Base-by-base conservation (phyloP, 2,797 vertebrate species). In the Sandelia bainsii region DNA sequence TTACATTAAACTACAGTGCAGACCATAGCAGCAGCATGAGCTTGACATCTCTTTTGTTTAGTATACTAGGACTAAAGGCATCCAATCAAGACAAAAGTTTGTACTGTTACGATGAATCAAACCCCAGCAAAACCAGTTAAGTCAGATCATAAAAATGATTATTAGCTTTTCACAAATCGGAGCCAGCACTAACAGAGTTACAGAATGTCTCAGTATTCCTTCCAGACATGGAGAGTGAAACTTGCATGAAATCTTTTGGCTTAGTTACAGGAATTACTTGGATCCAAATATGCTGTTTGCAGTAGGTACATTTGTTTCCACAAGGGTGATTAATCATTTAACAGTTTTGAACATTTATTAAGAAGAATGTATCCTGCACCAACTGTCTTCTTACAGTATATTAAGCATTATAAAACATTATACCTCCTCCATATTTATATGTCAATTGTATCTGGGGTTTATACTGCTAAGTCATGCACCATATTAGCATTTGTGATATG, bases 61-160 rank as follows among this genome's bases (percentile, higher is more conserved):
- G 32, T 32, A 8, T 9, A 9, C 7, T 8, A 40, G 39, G 42
- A 37, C 14, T 22, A 17, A 8, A 27, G 27, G 27, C 40, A 66
- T 37, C n/a, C 14, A 42, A 8, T 54, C 27, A 46, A 19, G 27
- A 54, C 72, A 4, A n/a, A n/a, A n/a, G 9, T 16, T 17, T 1
- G 5, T 23, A 45, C 20, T 48, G 8, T 46, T 39, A 9, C 10
- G 8, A 37, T 37, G 34, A 9, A 37, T 40, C 32, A 66, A 5
- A 32, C 12, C 48, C 13, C 17, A 34, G 72, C 12, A 27, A 62
- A 72, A 72, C 22, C 71, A 22, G 80, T 65, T 57, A 19, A 45
- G 62, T 52, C 40, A 34, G 54, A 62, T 3, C 0, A 25, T 54
- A 16, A 75, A 67, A 44, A 22, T 6, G 2, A 34, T 42, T 25